Percentiles rank a stretch among this genome's conserved stretches.
These are phyloP conservation scores for Nycticorax nycticorax DNA, from an alignment of 2,113 vertebrate species.

Conservation along the genomic window DNA sequence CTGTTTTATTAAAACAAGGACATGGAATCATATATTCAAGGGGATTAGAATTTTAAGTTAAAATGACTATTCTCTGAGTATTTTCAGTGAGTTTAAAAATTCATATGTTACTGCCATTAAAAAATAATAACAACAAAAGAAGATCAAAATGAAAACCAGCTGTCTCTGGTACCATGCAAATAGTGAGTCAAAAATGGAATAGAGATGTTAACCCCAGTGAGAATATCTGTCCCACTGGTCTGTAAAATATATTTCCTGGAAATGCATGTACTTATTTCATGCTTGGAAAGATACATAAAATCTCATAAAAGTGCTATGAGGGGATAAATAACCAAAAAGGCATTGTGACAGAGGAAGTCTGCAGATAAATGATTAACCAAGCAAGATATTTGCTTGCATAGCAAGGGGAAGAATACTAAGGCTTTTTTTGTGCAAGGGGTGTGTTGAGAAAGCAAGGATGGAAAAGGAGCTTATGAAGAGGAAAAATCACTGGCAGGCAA, in stretches of 20 bases:
- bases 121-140: neutral
- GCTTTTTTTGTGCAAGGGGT: neutral
- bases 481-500: neutral
- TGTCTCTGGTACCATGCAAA: neutral
- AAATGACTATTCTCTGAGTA: neutral
- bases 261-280: constrained; percentile 54
- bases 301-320: neutral
- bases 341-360: constrained; percentile 30
- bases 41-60: neutral
- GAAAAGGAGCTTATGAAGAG: constrained; percentile 2
- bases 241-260: constrained; percentile 40
- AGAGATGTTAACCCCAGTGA: neutral
- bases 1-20: neutral
- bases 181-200: neutral
- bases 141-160: neutral
- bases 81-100: neutral
- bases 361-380: constrained; percentile 56
- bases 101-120: neutral
- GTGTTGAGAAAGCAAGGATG: neutral
- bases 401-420: neutral
- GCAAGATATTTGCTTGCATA: constrained; percentile 43
- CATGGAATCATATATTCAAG: neutral
- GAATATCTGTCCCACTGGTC: neutral
- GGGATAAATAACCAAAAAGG: constrained; percentile 31
- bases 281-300: constrained; percentile 56